Evolutionary conservation across 1,140 invertebrate species (phyloP), one percentile per base, ranked within the genome.

Genomic region (Trachymyrmex septentrionalis): DNA sequence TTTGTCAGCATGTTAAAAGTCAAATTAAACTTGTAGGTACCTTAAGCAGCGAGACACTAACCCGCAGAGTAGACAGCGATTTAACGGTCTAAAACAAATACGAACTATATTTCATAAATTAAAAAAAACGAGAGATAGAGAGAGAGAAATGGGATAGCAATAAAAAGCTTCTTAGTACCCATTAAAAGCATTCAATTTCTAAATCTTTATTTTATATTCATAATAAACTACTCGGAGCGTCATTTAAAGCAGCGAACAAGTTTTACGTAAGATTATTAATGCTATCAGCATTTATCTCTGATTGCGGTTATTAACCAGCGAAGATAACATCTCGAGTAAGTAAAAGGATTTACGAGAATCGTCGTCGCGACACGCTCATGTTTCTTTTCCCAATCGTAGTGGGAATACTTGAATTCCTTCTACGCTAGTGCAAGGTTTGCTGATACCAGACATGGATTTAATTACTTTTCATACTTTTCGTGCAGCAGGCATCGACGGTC

Each of bases 401-500:
- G n/a, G 14, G 53, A 82, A 81, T 30, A 81, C 63, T 21, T 10
- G 44, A 69, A 73, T 77, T 69, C 12, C 53, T 53, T 48, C 53
- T 9, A 72, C 7, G 55, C 50, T 14, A 71, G n/a, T 38, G 77
- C 50, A 71, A 72, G 50, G 71, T 57, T 64, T 57, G 48, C 77
- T 53, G 48, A 34, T n/a, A 57, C 24, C 14, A 66, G 53, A 53
- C 55, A 87, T 84, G 90, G 59, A 92, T 94, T 92, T 95, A 94
- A 95, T 95, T 95, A 94, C 93, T 93, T 94, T 94, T 93, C 92
- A 92, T 94, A 94, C 91, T 94, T 94, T 93, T 92, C 92, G 92
- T 93, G 91, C 78, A 88, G 88, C 89, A 88, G 87, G 90, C 90
- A 93, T 91, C 92, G 93, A 93, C 91, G 89, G 84, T 72, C 81